phyloP scores from a whole-genome alignment of 2,888 invertebrate species.

The Geophilus truncorum region DNA sequence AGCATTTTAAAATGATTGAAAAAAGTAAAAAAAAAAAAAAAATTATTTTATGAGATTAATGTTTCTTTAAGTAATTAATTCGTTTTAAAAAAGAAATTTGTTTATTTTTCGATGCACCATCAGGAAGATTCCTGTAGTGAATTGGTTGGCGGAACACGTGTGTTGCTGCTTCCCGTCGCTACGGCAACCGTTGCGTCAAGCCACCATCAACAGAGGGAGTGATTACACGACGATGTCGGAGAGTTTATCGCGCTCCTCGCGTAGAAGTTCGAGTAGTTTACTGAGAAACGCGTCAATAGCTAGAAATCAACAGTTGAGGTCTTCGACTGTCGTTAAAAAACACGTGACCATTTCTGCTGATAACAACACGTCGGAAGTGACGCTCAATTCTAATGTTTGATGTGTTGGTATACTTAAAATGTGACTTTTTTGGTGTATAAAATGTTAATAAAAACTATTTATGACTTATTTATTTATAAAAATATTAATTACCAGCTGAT shows the following conservation, averaged over 20 bases:
- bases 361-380: neutral
- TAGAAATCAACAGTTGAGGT: neutral
- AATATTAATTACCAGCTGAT: neutral
- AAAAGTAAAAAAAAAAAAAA: too few relatives aligned
- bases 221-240: conserved; percentile 2
- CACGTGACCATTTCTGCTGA: neutral
- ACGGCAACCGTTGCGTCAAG: neutral
- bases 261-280: conserved; percentile 4
- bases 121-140: conserved; percentile 1
- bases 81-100: too few relatives aligned
- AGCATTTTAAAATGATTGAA: too few relatives aligned
- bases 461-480: neutral
- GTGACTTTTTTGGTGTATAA: neutral
- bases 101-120: neutral
- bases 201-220: neutral
- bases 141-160: conserved; percentile 18
- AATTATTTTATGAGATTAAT: too few relatives aligned
- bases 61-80: neutral
- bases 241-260: conserved; percentile 12
- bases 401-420: too few relatives aligned
- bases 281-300: neutral
- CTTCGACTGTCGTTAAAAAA: neutral
- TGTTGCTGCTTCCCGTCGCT: conserved; percentile 6
- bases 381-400: neutral
- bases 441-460: neutral